Conservation (phyloP, 2,797 vertebrate genomes). For the Erethizon dorsatum region DNA sequence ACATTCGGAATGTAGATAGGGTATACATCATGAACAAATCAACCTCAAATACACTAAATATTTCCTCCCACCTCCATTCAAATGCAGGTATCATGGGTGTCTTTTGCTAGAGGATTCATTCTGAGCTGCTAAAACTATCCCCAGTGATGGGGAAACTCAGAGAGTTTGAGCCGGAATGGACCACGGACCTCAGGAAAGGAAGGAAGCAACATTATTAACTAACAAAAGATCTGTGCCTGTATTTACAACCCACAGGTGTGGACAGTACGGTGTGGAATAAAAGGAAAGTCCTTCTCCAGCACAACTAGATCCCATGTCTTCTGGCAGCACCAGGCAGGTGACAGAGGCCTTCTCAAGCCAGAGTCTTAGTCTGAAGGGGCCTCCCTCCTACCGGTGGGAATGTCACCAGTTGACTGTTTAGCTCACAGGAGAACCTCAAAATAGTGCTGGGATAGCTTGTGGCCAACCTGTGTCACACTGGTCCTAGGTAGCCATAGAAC, state of each 20-base stretch:
- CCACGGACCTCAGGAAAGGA: not conserved
- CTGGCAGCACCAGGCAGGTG: accelerated
- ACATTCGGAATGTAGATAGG: not conserved
- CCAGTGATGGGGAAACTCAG: not conserved
- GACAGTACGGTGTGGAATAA: not conserved
- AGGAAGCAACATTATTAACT: not conserved
- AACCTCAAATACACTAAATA: not conserved
- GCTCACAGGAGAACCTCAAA: not conserved
- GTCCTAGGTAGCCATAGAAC: not conserved
- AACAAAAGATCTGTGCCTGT: not conserved
- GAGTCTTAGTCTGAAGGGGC: not conserved
- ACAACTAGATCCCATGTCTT: accelerated
- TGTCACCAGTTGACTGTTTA: not conserved
- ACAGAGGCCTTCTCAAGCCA: not conserved
- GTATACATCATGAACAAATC: not conserved
- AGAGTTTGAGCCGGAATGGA: not conserved
- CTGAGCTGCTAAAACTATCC: not conserved
- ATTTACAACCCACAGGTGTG: not conserved
- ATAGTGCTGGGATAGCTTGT: not conserved
- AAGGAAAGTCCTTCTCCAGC: not conserved
- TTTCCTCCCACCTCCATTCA: not conserved
- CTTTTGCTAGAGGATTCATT: not conserved
- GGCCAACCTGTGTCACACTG: not conserved
- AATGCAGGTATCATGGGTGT: not conserved
- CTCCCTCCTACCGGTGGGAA: not conserved